A percentile compares a stretch with the other conserved stretches of the same genome.
phyloP scores from a whole-genome alignment of 2,888 invertebrate genomes.

The Sesia bembeciformis region DNA sequence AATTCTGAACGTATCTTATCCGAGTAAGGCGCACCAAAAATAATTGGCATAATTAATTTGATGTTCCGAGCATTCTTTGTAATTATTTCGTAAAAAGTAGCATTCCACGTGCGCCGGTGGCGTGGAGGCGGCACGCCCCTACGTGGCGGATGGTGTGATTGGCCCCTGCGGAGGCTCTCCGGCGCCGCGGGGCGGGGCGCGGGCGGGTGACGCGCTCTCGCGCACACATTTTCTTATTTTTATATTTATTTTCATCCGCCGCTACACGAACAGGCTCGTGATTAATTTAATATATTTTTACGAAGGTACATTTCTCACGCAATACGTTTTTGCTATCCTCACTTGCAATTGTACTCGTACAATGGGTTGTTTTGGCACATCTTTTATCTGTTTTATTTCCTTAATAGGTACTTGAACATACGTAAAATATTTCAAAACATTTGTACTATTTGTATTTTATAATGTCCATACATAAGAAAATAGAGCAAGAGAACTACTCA shows the following conservation, averaged over 20 bases:
- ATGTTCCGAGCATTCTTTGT: constrained; percentile 33
- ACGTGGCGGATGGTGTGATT: constrained; percentile 23
- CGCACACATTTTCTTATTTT: constrained; percentile 27
- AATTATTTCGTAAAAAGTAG: constrained; percentile 45
- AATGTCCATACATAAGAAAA: too few species aligned
- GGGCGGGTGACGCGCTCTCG: constrained; percentile 29
- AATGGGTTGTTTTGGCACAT: constrained; percentile 16
- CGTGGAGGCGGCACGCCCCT: constrained; percentile 27
- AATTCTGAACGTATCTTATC: constrained; percentile 20
- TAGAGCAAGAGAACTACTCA: too few species aligned
- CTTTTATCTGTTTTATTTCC: not conserved
- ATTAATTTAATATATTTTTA: constrained; percentile 67
- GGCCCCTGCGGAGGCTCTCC: constrained; percentile 15
- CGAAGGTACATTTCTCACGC: constrained; percentile 48
- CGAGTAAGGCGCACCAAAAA: constrained; percentile 20
- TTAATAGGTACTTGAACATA: not conserved
- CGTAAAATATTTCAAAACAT: not conserved
- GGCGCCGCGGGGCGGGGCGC: constrained; percentile 8
- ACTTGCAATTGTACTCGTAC: constrained; percentile 20
- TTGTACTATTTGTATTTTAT: not conserved
- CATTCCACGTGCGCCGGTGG: constrained; percentile 20
- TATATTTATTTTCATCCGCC: constrained; percentile 31
- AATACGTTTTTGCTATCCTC: constrained; percentile 37
- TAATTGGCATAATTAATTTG: constrained; percentile 54
- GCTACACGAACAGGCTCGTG: constrained; percentile 41